Base-by-base conservation (phyloP, 2,113 vertebrate genomes). In the Dipodomys spectabilis region DNA sequence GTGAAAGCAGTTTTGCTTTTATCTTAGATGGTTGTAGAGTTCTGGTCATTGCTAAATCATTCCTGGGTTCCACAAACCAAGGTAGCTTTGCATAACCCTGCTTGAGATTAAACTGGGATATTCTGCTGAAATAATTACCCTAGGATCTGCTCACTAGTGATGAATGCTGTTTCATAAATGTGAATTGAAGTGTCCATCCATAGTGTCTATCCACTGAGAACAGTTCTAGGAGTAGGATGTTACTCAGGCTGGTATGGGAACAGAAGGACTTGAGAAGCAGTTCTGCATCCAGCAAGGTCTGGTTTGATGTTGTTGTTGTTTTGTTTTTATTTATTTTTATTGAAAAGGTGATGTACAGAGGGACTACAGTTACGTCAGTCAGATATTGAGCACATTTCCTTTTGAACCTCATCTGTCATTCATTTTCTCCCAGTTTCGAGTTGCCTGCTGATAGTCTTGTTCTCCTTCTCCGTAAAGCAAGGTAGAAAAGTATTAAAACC, bases 41-140 rank as follows among this genome's bases (percentile, higher is more conserved):
- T 65, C 53, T 71, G 22, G 60, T 67, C 79, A 53, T 85, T 72
- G 74, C n/a, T 87, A 79, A 82, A 85, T 45, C 2, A n/a, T 71
- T 90, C 25, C 16, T 82, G 30, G 60, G 72, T 94, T 94, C 67
- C 82, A 88, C 57, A 82, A 83, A 89, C 30, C 32, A 92, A 88
- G 6, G 20, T 89, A 74, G 72, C n/a, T 89, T 92, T 65, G 64
- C 39, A 39, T 49, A 45, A 10, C 25, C 81, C 49, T 13, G 45
- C 49, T 80, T 65, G 53, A 91, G 53, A 79, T 87, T 49, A 75
- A 93, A 25, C 62, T 35, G 8, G 65, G 23, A 8, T 64, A 27
- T 60, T 68, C 1, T 84, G 27, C 65, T 85, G 22, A 25, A 78
- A 72, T 84, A 64, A 92, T 68, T 67, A 89, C 16, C 16, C 44